A percentile compares a stretch with the other conserved stretches of the same genome.
These are phyloP conservation scores for Eupithecia insigniata DNA, from an alignment of 2,888 invertebrate species.

Conservation along the genomic window DNA sequence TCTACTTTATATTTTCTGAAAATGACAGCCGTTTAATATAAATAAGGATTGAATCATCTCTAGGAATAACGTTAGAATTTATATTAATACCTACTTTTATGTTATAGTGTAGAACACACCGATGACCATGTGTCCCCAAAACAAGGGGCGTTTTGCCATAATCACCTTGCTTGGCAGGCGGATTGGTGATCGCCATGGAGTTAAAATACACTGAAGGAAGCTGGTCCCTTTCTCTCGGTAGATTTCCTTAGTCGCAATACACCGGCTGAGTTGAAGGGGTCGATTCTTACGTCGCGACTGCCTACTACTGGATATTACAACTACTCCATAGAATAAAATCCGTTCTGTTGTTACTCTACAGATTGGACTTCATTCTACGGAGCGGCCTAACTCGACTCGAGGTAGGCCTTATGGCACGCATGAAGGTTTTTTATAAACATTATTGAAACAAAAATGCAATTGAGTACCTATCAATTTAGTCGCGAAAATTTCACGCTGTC, in stretches of 20 bases:
- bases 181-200: background rate
- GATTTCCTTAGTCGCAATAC: too few relatives aligned
- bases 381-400: too few relatives aligned
- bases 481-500: background rate
- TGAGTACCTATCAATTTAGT: background rate
- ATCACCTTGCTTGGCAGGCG: background rate
- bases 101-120: background rate
- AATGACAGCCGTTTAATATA: background rate
- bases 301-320: too few relatives aligned
- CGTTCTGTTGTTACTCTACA: too few relatives aligned
- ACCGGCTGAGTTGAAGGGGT: too few relatives aligned
- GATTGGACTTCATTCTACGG: too few relatives aligned
- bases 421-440: background rate
- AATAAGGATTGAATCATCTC: background rate
- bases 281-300: too few relatives aligned
- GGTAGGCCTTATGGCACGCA: too few relatives aligned
- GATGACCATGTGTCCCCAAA: background rate
- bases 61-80: background rate
- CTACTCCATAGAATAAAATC: too few relatives aligned
- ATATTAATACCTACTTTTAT: too few relatives aligned
- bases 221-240: too few relatives aligned
- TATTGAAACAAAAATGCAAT: background rate
- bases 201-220: too few relatives aligned
- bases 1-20: background rate
- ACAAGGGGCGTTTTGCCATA: background rate